Evolutionary conservation across 2,797 vertebrate species (phyloP).

Genomic region (Chrosomus eos): DNA sequence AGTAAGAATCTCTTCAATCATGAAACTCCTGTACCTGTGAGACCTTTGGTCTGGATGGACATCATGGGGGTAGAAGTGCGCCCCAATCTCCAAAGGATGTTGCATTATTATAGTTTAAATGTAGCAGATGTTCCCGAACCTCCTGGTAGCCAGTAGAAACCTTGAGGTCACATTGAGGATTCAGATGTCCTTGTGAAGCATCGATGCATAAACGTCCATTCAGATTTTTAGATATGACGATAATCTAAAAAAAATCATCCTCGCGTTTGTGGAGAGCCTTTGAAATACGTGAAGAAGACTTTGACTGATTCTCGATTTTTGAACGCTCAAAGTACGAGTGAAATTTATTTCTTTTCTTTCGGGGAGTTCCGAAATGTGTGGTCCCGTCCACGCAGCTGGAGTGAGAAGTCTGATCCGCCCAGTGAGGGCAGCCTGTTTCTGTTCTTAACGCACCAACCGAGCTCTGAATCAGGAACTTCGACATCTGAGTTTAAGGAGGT

Average conservation of each 20-base stretch:
- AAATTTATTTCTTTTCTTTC: neutral
- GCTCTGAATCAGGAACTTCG: conserved; percentile 41
- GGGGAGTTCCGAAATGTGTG: conserved; percentile 40
- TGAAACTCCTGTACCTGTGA: conserved; percentile 96
- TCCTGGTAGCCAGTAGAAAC: conserved; percentile 30
- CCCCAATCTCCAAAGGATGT: conserved; percentile 88
- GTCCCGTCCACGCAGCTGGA: conserved; percentile 38
- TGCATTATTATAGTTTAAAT: conserved; percentile 78
- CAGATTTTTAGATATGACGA: conserved; percentile 6
- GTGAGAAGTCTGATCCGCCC: conserved; percentile 36
- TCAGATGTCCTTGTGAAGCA: conserved; percentile 42
- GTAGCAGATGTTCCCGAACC: conserved; percentile 46
- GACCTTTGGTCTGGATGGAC: conserved; percentile 88
- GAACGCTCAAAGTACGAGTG: neutral
- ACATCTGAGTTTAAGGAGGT: conserved; percentile 66
- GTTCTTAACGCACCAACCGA: conserved; percentile 19
- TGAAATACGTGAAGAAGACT: neutral
- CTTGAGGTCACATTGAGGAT: conserved; percentile 50
- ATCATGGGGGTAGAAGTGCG: conserved; percentile 88
- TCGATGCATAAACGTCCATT: conserved; percentile 33
- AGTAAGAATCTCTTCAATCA: conserved; percentile 98
- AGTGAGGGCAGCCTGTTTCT: conserved; percentile 34
- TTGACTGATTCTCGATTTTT: conserved; percentile 6
- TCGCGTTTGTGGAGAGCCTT: neutral
- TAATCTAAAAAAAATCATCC: conserved; percentile 27